Conservation (phyloP, 2,113 vertebrate genomes). For the Centropus unirufus region DNA sequence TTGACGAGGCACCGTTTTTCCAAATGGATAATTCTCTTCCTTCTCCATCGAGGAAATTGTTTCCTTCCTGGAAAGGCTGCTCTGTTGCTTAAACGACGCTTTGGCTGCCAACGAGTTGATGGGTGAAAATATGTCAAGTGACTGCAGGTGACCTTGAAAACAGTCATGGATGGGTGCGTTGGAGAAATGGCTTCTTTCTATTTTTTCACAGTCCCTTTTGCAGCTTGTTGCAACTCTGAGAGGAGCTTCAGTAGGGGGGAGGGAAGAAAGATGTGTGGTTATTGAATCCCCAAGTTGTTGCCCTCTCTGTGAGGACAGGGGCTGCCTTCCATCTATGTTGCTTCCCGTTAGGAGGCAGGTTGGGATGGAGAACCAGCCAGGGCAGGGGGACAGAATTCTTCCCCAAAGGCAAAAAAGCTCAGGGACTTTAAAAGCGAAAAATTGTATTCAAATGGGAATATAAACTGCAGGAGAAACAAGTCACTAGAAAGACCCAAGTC, state of each 20-base stretch:
- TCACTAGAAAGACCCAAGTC: not conserved
- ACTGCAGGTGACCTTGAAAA: constrained; percentile 23
- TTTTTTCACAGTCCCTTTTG: not conserved
- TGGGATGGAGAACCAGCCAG: rapidly evolving
- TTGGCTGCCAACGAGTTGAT: not conserved
- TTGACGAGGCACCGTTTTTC: constrained; percentile 44
- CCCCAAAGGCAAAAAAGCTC: not conserved
- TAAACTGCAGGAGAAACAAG: not conserved
- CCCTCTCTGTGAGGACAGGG: not conserved
- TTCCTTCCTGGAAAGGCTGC: constrained; percentile 39
- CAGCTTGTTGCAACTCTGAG: not conserved
- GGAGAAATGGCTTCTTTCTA: not conserved
- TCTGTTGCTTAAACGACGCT: not conserved
- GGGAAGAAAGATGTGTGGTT: not conserved
- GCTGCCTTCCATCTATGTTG: rapidly evolving
- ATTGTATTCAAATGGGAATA: not conserved
- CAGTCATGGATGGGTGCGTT: not conserved
- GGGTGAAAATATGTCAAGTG: not conserved
- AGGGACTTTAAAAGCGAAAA: not conserved
- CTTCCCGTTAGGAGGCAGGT: not conserved
- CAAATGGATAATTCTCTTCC: constrained; percentile 44
- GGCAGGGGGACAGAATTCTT: not conserved
- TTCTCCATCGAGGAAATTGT: not conserved
- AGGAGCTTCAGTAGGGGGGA: not conserved
- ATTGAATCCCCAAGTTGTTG: not conserved